These are phyloP conservation scores for Cairina moschata DNA, from an alignment of 2,113 vertebrate species.

Conservation along the genomic window DNA sequence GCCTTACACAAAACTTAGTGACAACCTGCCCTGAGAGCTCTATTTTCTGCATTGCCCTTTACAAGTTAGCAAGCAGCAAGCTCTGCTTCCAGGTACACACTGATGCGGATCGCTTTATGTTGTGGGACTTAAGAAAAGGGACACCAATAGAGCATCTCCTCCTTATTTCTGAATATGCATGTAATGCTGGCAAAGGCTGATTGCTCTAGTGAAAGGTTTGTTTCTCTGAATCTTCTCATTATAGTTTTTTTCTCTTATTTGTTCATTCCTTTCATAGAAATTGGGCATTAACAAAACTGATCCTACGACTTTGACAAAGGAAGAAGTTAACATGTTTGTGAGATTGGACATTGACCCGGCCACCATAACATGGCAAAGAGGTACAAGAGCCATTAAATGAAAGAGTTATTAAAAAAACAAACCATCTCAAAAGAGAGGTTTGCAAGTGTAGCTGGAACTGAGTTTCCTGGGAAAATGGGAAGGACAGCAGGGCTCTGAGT, in stretches of 20 bases:
- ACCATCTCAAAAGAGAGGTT: background rate
- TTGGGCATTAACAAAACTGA: slow-evolving; percentile 92
- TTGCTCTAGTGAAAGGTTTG: background rate
- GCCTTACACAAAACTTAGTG: background rate
- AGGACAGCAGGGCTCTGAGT: background rate
- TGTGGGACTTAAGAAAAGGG: background rate
- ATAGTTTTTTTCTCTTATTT: background rate
- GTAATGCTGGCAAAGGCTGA: background rate
- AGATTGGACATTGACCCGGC: slow-evolving; percentile 92
- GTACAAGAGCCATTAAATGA: slow-evolving; percentile 65
- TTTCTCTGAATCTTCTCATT: background rate
- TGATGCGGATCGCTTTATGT: background rate
- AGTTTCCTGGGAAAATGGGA: background rate
- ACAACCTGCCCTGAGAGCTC: background rate
- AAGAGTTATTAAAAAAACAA: background rate
- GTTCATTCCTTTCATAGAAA: slow-evolving; percentile 79
- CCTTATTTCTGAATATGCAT: background rate
- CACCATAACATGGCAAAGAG: slow-evolving; percentile 96
- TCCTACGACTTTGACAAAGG: slow-evolving; percentile 87
- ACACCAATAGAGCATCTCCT: background rate
- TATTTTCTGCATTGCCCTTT: background rate
- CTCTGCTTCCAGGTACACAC: background rate
- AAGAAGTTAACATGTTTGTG: slow-evolving; percentile 89
- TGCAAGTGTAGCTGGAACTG: background rate
- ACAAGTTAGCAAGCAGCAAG: background rate